These are phyloP conservation scores for Paradisaea rubra DNA, from an alignment of 2,113 vertebrate species.

Conservation along the genomic window DNA sequence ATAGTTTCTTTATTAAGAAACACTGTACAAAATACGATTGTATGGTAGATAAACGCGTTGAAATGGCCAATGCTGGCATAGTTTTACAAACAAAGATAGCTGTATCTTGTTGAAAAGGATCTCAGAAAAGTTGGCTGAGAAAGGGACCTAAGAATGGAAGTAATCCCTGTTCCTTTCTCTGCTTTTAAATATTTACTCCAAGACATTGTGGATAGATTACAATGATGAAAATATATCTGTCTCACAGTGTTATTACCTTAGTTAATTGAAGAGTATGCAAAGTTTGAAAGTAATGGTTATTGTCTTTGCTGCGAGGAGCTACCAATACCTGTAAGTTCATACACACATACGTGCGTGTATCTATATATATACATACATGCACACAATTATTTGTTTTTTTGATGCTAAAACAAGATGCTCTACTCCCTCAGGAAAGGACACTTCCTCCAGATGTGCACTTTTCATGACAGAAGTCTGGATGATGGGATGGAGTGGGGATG, in stretches of 20 bases:
- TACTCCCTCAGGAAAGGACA: neutral
- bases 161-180: neutral
- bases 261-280: neutral
- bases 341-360: neutral
- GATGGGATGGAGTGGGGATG: neutral
- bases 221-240: neutral
- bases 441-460: neutral
- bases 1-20: neutral
- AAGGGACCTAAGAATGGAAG: neutral
- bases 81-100: neutral
- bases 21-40: neutral
- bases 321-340: neutral
- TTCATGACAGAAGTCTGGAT: neutral
- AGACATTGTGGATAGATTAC: neutral
- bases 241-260: neutral
- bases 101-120: neutral
- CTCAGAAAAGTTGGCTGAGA: neutral
- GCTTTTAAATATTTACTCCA: neutral
- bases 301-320: neutral
- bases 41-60: neutral
- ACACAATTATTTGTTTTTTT: neutral
- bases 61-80: neutral
- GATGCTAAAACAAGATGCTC: neutral
- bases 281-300: neutral
- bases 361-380: fast-evolving